Evolutionary conservation across 2,888 invertebrate genomes (phyloP).

Genomic region (Parasteatoda lunata): DNA sequence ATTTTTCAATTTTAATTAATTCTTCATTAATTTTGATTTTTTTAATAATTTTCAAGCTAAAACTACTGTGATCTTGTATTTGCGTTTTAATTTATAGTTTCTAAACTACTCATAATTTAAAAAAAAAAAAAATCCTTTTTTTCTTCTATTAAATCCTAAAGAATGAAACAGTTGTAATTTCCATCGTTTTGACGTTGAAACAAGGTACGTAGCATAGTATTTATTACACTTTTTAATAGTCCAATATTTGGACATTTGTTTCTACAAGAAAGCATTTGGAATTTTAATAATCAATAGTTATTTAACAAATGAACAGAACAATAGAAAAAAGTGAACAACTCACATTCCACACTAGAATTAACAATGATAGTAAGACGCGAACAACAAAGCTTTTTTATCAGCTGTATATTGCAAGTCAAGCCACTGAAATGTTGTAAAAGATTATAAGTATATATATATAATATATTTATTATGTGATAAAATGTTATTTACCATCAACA

Average conservation of each 20-base stretch:
- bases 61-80: too few relatives aligned
- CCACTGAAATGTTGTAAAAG: constrained; percentile 68
- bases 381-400: constrained; percentile 58
- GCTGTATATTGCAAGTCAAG: constrained; percentile 67
- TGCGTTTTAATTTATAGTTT: too few relatives aligned
- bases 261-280: constrained; percentile 65
- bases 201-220: constrained; percentile 63
- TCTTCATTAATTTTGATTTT: too few relatives aligned
- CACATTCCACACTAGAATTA: constrained; percentile 63
- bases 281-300: constrained; percentile 43
- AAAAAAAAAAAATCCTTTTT: too few relatives aligned
- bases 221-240: constrained; percentile 60
- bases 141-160: too few relatives aligned
- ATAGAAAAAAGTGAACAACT: constrained; percentile 56
- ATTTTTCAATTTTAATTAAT: too few relatives aligned
- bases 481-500: constrained; percentile 68
- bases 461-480: constrained; percentile 64
- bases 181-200: constrained; percentile 45
- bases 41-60: too few relatives aligned
- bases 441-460: constrained; percentile 66
- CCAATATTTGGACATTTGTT: constrained; percentile 60
- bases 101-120: too few relatives aligned
- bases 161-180: too few relatives aligned
- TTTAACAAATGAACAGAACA: constrained; percentile 66
- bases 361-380: constrained; percentile 64